Conservation (phyloP, 2,113 vertebrate species). For the Sialia sialis region DNA sequence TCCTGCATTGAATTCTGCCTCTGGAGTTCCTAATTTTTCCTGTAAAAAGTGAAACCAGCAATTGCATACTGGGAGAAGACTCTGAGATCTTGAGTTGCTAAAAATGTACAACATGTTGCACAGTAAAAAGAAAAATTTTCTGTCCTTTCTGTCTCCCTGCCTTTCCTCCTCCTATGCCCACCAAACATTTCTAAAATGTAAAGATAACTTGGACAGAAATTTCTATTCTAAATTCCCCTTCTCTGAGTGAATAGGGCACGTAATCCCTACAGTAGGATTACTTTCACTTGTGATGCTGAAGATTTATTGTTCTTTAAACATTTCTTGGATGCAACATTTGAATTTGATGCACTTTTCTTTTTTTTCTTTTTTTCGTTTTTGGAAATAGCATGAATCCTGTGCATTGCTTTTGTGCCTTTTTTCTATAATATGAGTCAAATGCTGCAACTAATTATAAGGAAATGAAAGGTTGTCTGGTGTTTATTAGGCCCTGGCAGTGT, state of each 20-base stretch:
- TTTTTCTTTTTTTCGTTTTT: neutral
- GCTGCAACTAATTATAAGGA: conserved; percentile 30
- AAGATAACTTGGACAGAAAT: neutral
- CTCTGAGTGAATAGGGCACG: neutral
- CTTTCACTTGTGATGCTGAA: neutral
- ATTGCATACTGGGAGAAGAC: neutral
- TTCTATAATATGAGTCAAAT: neutral
- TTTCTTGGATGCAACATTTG: neutral
- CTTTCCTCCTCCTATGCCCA: neutral
- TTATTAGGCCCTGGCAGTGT: neutral
- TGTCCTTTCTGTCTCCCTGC: neutral
- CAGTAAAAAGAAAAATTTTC: neutral
- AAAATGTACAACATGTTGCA: neutral
- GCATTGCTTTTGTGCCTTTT: neutral
- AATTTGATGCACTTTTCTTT: neutral
- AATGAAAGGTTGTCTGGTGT: neutral
- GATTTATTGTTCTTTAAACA: neutral
- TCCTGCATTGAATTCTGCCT: neutral
- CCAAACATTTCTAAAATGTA: neutral
- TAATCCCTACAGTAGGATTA: neutral
- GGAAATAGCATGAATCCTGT: neutral
- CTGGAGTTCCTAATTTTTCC: neutral
- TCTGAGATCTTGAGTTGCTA: neutral
- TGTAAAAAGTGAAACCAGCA: neutral
- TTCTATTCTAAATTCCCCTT: neutral